Evolutionary conservation across 2,797 vertebrate species (phyloP).

Genomic region (Fratercula arctica): DNA sequence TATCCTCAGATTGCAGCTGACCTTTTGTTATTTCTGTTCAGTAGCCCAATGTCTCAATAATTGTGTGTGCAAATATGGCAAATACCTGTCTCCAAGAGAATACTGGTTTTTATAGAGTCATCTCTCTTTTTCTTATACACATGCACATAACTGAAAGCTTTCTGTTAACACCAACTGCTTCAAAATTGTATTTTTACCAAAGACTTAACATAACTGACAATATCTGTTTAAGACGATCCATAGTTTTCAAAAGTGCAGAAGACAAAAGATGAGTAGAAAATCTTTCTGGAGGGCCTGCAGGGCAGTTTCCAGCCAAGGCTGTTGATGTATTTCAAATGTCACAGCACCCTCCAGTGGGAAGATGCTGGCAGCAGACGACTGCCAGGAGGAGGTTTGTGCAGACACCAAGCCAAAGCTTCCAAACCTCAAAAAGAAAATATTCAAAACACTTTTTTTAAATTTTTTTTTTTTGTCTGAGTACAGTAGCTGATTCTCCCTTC

Average conservation of each 20-base stretch:
- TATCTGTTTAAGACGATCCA: not conserved
- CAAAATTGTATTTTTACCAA: not conserved
- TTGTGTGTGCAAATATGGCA: not conserved
- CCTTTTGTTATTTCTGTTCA: not conserved
- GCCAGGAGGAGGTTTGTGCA: not conserved
- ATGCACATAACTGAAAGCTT: not conserved
- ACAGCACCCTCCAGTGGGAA: conserved; percentile 64
- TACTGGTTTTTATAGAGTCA: not conserved
- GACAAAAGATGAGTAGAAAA: not conserved
- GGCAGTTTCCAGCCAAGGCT: not conserved
- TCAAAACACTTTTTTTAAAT: not conserved
- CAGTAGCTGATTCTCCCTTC: not conserved
- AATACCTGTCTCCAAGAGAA: not conserved
- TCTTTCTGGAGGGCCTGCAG: not conserved
- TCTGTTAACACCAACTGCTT: not conserved
- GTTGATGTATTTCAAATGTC: conserved; percentile 28
- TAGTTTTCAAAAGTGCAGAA: not conserved
- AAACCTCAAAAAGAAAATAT: not conserved
- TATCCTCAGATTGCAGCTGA: not conserved
- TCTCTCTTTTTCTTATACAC: not conserved
- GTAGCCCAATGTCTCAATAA: not conserved
- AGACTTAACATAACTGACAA: not conserved
- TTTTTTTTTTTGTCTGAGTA: not conserved
- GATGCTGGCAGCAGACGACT: not conserved
- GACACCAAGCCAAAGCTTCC: not conserved